These are phyloP conservation scores for Crossaster papposus DNA, from an alignment of 53 echinoderm and acorn worm genomes.

Conservation along the genomic window DNA sequence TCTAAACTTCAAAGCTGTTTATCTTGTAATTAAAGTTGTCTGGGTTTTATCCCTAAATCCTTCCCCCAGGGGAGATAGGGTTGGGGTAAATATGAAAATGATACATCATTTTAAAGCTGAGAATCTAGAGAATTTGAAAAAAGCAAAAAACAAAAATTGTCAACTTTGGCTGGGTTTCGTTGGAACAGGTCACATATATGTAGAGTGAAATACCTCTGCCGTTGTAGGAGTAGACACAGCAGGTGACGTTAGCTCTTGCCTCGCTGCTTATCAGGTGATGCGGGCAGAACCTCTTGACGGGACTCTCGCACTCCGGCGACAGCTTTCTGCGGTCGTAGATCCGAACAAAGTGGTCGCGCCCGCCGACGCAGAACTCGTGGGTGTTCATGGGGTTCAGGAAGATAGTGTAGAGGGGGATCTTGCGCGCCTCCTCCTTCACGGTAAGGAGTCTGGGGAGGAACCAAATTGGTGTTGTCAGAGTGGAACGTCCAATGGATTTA, in stretches of 20 bases:
- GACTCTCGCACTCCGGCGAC: conserved; percentile 48
- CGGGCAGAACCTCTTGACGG: conserved; percentile 94
- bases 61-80: too few species aligned
- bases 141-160: too few species aligned
- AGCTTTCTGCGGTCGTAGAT: conserved; percentile 90
- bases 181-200: too few species aligned
- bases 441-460: conserved; percentile 63
- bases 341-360: conserved; percentile 89
- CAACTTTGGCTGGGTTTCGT: too few species aligned
- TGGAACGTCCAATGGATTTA: neutral
- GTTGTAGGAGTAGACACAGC: conserved; percentile 88
- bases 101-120: too few species aligned
- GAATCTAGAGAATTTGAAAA: too few species aligned
- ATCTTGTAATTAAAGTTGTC: too few species aligned
- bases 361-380: conserved; percentile 88
- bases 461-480: neutral
- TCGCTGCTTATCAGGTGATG: conserved; percentile 79
- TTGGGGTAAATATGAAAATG: too few species aligned
- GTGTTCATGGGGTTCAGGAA: conserved; percentile 82
- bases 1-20: too few species aligned
- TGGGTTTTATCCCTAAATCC: too few species aligned
- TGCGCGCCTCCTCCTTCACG: conserved; percentile 82
- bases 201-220: conserved; percentile 71
- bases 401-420: conserved; percentile 91
- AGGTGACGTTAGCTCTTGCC: conserved; percentile 86